Percentiles rank a stretch among this genome's conserved stretches.
phyloP scores from a whole-genome alignment of 2,888 invertebrate species.

The Ennomos fuscantarius region DNA sequence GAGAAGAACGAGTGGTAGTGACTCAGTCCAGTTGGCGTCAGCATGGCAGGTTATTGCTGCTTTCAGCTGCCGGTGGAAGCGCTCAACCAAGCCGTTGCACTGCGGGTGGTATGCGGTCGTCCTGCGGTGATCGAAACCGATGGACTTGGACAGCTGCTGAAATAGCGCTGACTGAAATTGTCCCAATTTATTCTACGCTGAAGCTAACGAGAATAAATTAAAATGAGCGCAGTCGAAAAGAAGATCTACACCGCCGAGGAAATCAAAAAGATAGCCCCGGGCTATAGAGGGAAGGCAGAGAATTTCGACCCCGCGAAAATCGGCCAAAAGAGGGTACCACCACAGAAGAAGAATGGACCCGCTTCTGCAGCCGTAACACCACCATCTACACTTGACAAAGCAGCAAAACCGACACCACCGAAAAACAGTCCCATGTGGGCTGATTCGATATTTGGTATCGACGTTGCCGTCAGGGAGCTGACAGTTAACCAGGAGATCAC shows the following conservation, averaged over 20 bases:
- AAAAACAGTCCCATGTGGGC: neutral
- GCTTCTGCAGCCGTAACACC: neutral
- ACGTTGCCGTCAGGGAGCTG: conserved; percentile 1
- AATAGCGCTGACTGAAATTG: no score
- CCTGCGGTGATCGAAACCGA: no score
- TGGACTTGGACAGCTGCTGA: no score
- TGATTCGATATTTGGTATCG: no score
- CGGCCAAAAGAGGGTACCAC: neutral
- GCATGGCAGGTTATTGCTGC: no score
- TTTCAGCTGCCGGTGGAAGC: no score
- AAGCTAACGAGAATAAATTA: conserved; percentile 1
- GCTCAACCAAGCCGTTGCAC: no score
- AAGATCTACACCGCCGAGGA: neutral
- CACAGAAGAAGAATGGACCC: neutral
- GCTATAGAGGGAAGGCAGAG: neutral
- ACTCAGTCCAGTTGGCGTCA: no score
- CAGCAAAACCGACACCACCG: neutral
- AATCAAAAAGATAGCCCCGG: neutral
- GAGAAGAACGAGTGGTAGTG: no score
- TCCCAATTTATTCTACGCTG: no score
- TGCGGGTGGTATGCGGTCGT: no score
- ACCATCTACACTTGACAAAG: neutral
- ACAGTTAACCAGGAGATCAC: conserved; percentile 1
- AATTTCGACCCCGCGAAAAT: neutral
- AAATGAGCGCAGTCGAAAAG: neutral